phyloP scores from a whole-genome alignment of 2,888 invertebrate species.

The Tiliacea aurago region DNA sequence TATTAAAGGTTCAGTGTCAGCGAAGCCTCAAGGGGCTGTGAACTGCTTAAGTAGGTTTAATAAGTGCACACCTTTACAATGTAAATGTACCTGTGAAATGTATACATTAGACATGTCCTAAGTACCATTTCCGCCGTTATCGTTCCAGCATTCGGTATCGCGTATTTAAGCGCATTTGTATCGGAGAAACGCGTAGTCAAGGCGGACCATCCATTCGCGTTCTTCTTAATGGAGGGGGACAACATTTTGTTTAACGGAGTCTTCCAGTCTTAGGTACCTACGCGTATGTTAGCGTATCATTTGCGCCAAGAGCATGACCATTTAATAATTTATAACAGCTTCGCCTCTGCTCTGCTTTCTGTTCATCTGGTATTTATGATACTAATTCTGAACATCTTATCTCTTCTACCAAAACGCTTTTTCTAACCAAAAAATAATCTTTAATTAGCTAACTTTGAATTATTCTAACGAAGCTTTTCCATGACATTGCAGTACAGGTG shows the following conservation, averaged over 20 bases:
- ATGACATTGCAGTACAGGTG: constrained; percentile 11
- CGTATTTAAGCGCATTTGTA: constrained; percentile 57
- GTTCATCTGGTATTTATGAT: constrained; percentile 7
- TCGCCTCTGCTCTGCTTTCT: constrained; percentile 36
- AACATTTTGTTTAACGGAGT: constrained; percentile 67
- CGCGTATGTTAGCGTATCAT: constrained; percentile 24
- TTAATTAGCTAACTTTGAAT: constrained; percentile 13
- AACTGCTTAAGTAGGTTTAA: not conserved
- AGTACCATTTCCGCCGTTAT: constrained; percentile 40
- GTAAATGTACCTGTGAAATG: constrained; percentile 10
- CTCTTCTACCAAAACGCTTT: not conserved
- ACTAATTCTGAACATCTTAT: constrained; percentile 8
- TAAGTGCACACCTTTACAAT: constrained; percentile 47
- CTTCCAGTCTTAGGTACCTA: constrained; percentile 71
- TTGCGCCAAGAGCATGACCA: constrained; percentile 40
- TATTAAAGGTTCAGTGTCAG: not conserved
- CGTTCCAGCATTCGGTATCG: constrained; percentile 62
- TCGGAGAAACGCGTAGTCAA: constrained; percentile 54
- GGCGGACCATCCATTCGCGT: constrained; percentile 73
- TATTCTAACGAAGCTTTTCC: constrained; percentile 3
- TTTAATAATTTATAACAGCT: constrained; percentile 25
- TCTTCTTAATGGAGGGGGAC: constrained; percentile 56
- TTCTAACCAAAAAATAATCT: constrained; percentile 8
- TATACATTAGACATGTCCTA: constrained; percentile 13
- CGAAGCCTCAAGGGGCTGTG: not conserved